Conservation (phyloP, 1,140 invertebrate species). For the Leptinotarsa lineolata region DNA sequence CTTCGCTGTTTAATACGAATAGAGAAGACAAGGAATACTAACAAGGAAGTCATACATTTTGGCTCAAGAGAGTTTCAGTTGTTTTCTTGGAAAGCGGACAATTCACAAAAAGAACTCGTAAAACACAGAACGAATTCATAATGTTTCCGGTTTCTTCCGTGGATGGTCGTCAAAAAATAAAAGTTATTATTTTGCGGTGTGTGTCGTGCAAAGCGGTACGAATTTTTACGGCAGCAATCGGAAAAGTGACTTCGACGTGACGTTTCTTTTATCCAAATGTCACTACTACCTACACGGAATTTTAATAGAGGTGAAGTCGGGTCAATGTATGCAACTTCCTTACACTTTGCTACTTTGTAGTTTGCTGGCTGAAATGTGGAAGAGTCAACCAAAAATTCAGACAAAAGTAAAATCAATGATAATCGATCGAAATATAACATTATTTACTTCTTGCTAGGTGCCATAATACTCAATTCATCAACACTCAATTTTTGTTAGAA, state of each 20-base stretch:
- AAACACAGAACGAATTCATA: not conserved
- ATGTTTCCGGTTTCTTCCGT: not conserved
- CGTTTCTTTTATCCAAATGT: not conserved
- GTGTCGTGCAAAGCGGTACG: not conserved
- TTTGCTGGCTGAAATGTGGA: too few species aligned
- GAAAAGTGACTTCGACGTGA: not conserved
- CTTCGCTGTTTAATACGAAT: too few species aligned
- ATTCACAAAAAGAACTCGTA: not conserved
- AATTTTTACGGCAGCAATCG: not conserved
- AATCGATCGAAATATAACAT: too few species aligned
- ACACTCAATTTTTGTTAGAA: not conserved
- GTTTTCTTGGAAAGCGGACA: not conserved
- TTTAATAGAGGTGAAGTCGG: not conserved
- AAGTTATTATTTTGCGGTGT: not conserved
- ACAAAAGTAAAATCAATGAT: too few species aligned
- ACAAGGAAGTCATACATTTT: not conserved
- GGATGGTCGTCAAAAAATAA: not conserved
- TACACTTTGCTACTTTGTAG: not conserved
- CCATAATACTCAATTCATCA: not conserved
- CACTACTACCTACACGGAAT: too few species aligned
- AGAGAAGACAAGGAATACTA: too few species aligned
- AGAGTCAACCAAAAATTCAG: too few species aligned
- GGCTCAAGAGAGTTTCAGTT: not conserved
- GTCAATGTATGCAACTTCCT: slow-evolving; percentile 7
- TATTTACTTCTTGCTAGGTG: too few species aligned